Conservation (phyloP, 2,797 vertebrate species). For the Halcyon chelicuti region DNA sequence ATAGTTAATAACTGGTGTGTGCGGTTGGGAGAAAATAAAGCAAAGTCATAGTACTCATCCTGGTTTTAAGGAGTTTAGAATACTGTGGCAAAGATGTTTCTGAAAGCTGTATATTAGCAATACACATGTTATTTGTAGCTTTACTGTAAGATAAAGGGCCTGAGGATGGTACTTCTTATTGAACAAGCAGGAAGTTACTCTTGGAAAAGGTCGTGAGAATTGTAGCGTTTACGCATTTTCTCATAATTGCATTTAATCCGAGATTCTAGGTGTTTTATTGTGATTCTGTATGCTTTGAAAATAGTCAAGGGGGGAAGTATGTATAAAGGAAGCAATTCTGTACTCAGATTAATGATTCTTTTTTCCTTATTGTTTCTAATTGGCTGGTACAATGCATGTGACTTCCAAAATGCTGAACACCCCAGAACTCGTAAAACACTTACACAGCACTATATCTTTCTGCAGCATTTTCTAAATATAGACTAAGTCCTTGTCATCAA, state of each 20-base stretch:
- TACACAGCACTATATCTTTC: neutral
- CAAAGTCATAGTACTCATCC: neutral
- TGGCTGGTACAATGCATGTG: neutral
- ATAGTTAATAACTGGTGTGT: neutral
- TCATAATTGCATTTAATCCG: neutral
- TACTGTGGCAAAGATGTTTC: neutral
- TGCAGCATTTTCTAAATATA: slow-evolving; percentile 55
- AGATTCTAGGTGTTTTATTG: neutral
- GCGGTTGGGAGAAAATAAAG: neutral
- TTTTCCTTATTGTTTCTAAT: neutral
- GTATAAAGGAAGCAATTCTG: neutral
- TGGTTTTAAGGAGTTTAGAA: neutral
- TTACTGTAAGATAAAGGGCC: neutral
- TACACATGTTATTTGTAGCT: accelerated
- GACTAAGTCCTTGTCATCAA: neutral
- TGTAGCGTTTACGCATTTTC: neutral
- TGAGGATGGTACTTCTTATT: neutral
- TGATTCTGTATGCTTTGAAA: neutral
- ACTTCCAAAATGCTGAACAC: slow-evolving; percentile 3
- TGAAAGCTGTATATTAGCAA: neutral
- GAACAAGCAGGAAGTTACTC: neutral
- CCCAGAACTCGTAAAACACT: neutral
- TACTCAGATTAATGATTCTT: neutral
- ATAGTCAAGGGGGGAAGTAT: neutral
- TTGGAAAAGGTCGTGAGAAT: neutral